These are phyloP conservation scores for Latrodectus geometricus DNA, from an alignment of 1,140 invertebrate species.

Conservation along the genomic window DNA sequence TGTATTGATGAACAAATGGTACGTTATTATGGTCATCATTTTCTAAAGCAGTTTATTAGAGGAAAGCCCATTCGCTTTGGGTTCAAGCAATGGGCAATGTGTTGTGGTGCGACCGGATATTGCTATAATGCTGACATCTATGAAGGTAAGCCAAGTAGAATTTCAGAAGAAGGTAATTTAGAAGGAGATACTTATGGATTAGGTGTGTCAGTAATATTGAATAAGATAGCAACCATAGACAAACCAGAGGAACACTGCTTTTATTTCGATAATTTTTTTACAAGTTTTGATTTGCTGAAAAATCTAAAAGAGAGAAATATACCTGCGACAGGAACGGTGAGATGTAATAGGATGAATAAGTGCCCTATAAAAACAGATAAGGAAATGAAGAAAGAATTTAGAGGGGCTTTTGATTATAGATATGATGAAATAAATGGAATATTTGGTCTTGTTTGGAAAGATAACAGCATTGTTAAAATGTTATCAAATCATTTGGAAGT, in stretches of 20 bases:
- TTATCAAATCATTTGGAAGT: conserved; percentile 42
- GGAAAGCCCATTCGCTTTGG: conserved; percentile 38
- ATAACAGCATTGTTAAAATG: conserved; percentile 42
- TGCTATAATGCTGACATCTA: conserved; percentile 41
- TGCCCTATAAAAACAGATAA: conserved; percentile 42
- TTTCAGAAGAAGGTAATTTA: conserved; percentile 32
- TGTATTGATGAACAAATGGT: conserved; percentile 40
- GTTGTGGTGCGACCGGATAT: conserved; percentile 36
- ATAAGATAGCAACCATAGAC: conserved; percentile 41
- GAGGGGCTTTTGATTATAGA: conserved; percentile 41
- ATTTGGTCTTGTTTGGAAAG: conserved; percentile 41
- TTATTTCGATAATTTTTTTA: conserved; percentile 43
- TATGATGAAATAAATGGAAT: conserved; percentile 42
- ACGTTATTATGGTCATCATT: conserved; percentile 40
- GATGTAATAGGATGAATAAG: conserved; percentile 36
- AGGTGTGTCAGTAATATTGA: conserved; percentile 36
- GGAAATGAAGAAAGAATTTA: conserved; percentile 42
- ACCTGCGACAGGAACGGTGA: conserved; percentile 36
- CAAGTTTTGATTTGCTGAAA: conserved; percentile 39
- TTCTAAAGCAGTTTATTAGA: conserved; percentile 40
- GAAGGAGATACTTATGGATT: conserved; percentile 24
- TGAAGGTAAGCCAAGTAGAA: conserved; percentile 39
- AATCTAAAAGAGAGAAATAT: conserved; percentile 39
- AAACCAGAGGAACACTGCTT: conserved; percentile 36
- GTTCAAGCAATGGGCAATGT: conserved; percentile 37